Evolutionary conservation across 37 sponge, comb jelly and placozoan genomes (phyloP).

Genomic region (Ephydatia muelleri): DNA sequence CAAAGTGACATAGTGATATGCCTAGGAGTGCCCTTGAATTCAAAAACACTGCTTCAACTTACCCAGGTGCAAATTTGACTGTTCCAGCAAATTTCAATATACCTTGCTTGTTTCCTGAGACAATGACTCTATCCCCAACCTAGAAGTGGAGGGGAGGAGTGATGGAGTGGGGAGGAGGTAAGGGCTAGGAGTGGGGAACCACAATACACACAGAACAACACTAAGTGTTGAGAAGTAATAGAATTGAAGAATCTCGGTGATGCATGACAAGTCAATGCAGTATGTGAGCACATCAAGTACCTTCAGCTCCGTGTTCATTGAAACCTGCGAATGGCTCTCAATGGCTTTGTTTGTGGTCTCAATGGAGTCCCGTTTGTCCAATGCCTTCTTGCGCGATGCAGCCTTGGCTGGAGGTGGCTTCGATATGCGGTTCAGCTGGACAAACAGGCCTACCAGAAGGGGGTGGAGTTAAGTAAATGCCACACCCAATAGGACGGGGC

Average conservation of each 20-base stretch:
- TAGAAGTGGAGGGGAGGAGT: conserved; percentile 3
- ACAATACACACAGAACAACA: too few species aligned
- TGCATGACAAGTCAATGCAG: too few species aligned
- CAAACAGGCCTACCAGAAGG: conserved; percentile 53
- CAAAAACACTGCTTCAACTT: conserved; percentile 10
- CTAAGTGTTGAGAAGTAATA: too few species aligned
- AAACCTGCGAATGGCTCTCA: conserved; percentile 50
- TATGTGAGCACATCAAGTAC: too few species aligned
- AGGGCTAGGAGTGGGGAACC: too few species aligned
- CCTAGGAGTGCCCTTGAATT: not conserved
- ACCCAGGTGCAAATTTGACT: conserved; percentile 89
- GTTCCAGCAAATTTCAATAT: conserved; percentile 73
- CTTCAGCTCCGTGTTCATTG: conserved; percentile 56
- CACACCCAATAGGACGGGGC: not conserved
- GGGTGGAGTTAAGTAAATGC: not conserved
- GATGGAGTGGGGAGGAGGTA: not conserved
- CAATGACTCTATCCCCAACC: conserved; percentile 84
- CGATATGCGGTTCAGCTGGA: conserved; percentile 49
- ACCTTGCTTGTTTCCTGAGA: conserved; percentile 63
- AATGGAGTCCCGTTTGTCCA: conserved; percentile 19
- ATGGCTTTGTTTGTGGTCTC: conserved; percentile 38
- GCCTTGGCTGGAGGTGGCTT: conserved; percentile 8
- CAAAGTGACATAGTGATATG: not conserved
- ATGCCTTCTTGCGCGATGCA: not conserved
- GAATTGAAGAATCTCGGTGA: too few species aligned